Percentiles rank a stretch among this genome's conserved stretches.
Conservation (phyloP, 1,140 invertebrate species). For the Lepeophtheirus salmonis region DNA sequence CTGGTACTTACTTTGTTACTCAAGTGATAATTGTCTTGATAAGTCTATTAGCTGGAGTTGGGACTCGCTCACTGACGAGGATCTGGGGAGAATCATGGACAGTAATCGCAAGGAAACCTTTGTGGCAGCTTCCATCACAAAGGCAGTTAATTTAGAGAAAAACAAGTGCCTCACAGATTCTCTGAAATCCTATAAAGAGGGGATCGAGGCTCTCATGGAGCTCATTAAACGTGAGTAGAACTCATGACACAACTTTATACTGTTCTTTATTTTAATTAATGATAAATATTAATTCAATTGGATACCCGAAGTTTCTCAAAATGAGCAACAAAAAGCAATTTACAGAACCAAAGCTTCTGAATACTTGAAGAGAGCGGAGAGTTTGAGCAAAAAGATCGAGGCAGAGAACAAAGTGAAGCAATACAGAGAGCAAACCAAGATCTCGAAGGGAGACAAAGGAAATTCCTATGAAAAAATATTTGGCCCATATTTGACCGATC, state of each 20-base stretch:
- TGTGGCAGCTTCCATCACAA: not conserved
- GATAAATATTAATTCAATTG: too few species aligned
- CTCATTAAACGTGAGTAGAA: not conserved
- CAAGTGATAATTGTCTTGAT: too few species aligned
- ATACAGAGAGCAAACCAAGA: not conserved
- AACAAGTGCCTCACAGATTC: not conserved
- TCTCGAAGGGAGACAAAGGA: not conserved
- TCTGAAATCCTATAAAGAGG: not conserved
- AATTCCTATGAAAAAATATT: constrained; percentile 1
- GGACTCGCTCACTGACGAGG: too few species aligned
- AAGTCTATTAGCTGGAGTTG: too few species aligned
- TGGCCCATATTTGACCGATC: not conserved
- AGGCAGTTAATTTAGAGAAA: not conserved
- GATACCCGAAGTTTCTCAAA: too few species aligned
- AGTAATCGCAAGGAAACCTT: too few species aligned
- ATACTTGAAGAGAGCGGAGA: not conserved
- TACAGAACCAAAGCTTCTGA: not conserved
- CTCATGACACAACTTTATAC: not conserved
- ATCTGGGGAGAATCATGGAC: too few species aligned
- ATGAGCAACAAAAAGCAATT: not conserved
- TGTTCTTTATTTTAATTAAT: not conserved
- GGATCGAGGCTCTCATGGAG: not conserved
- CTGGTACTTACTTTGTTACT: too few species aligned
- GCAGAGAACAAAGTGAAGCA: not conserved
- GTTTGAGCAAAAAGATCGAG: not conserved